A percentile compares a stretch with the other conserved stretches of the same genome.
phyloP scores from a whole-genome alignment of 2,888 invertebrate species.

The Sinopyrophorus schimmeli region DNA sequence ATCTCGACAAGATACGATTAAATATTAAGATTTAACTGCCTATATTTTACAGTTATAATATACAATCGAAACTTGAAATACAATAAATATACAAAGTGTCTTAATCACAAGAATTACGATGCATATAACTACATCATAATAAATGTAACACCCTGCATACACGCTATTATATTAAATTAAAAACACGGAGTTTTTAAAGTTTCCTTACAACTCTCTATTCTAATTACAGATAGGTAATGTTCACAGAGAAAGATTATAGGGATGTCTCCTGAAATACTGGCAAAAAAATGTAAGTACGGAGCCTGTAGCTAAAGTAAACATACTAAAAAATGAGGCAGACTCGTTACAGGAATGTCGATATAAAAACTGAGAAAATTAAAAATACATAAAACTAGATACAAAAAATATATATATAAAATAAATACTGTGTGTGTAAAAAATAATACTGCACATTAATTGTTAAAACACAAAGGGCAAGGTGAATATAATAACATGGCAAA shows the following conservation, averaged over 20 bases:
- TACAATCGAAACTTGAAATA: conserved; percentile 29
- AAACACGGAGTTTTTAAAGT: conserved; percentile 19
- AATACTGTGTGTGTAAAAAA: conserved; percentile 22
- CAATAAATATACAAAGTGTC: conserved; percentile 19
- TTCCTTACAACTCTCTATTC: conserved; percentile 27
- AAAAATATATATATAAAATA: conserved; percentile 11
- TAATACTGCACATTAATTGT: conserved; percentile 28
- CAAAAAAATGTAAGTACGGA: conserved; percentile 24
- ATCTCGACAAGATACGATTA: no score
- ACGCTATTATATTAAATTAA: conserved; percentile 24
- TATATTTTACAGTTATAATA: conserved; percentile 46
- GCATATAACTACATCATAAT: conserved; percentile 28
- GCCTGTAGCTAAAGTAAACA: conserved; percentile 13
- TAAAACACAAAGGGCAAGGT: conserved; percentile 16
- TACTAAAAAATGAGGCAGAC: conserved; percentile 14
- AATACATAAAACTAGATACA: background rate
- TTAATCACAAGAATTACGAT: conserved; percentile 14
- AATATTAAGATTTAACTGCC: conserved; percentile 25
- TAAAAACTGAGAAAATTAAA: background rate
- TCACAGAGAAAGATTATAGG: conserved; percentile 29
- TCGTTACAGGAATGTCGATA: conserved; percentile 14
- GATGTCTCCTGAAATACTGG: conserved; percentile 23
- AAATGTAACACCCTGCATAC: conserved; percentile 12
- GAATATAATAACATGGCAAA: conserved; percentile 19
- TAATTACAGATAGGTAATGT: conserved; percentile 32